Evolutionary conservation across 1,140 invertebrate species (phyloP).

Genomic region (Laodelphax striatellus): DNA sequence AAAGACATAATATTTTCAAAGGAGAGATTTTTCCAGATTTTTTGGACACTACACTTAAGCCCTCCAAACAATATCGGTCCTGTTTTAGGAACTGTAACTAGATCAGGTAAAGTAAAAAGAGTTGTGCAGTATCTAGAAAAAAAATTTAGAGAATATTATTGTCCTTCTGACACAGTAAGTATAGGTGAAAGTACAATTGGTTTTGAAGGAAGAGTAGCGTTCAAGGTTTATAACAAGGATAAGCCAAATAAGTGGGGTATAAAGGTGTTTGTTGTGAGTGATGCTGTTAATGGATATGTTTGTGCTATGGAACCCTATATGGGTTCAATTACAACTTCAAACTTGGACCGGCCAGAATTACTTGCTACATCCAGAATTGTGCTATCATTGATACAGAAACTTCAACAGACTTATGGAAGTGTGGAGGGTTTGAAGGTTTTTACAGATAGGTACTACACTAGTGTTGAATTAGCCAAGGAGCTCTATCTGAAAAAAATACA

Average conservation of each 20-base stretch:
- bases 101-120: conserved; percentile 6
- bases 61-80: background rate
- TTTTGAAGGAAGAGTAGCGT: conserved; percentile 6
- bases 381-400: conserved; percentile 2
- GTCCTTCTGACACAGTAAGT: conserved; percentile 1
- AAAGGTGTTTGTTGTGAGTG: background rate
- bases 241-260: conserved; percentile 3
- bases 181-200: conserved; percentile 7
- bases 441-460: conserved; percentile 7
- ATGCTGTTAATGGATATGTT: conserved; percentile 6
- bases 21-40: conserved; percentile 1
- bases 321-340: background rate
- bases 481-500: conserved; percentile 1
- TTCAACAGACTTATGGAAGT: conserved; percentile 1
- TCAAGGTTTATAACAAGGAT: conserved; percentile 9
- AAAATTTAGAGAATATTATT: conserved; percentile 3
- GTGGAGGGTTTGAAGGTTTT: conserved; percentile 5
- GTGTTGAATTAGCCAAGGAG: conserved; percentile 6
- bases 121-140: background rate
- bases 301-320: conserved; percentile 8
- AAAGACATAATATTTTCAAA: conserved; percentile 6
- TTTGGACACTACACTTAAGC: conserved; percentile 5
- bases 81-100: background rate
- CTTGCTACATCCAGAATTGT: conserved; percentile 5
- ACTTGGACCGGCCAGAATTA: conserved; percentile 1